These are phyloP conservation scores for Ctenodactylus gundi DNA, from an alignment of 2,113 vertebrate species.

Conservation along the genomic window DNA sequence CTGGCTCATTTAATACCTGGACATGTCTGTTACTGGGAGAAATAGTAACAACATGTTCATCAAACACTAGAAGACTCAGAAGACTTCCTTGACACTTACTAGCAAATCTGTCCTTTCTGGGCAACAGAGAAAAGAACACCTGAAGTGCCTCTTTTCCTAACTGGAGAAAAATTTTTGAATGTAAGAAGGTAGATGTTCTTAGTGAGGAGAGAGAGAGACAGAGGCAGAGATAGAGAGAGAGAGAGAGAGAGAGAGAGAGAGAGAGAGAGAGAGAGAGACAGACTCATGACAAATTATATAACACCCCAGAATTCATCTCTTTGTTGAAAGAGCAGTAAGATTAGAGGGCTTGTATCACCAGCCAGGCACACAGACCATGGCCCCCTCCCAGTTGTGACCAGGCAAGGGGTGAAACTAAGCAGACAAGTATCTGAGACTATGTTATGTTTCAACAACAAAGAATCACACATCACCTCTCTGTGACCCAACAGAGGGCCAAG, in stretches of 20 bases:
- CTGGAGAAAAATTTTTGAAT: neutral
- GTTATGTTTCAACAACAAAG: neutral
- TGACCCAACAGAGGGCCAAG: neutral
- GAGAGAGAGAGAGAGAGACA: no score
- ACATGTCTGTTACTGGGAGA: neutral
- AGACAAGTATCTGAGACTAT: neutral
- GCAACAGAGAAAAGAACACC: neutral
- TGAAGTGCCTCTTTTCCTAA: neutral
- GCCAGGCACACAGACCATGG: neutral
- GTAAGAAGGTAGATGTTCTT: neutral
- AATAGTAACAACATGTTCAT: neutral
- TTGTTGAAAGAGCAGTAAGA: neutral
- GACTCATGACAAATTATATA: neutral
- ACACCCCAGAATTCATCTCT: neutral
- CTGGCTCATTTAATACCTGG: neutral
- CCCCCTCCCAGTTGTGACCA: neutral
- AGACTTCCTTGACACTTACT: neutral
- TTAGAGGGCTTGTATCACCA: neutral
- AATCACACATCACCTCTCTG: neutral
- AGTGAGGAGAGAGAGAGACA: neutral
- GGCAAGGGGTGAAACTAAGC: neutral
- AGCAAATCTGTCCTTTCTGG: neutral
- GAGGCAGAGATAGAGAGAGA: no score
- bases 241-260: no score
- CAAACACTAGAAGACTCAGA: no score